Conservation (phyloP, 1,140 invertebrate species). For the Macrobrachium rosenbergii region DNA sequence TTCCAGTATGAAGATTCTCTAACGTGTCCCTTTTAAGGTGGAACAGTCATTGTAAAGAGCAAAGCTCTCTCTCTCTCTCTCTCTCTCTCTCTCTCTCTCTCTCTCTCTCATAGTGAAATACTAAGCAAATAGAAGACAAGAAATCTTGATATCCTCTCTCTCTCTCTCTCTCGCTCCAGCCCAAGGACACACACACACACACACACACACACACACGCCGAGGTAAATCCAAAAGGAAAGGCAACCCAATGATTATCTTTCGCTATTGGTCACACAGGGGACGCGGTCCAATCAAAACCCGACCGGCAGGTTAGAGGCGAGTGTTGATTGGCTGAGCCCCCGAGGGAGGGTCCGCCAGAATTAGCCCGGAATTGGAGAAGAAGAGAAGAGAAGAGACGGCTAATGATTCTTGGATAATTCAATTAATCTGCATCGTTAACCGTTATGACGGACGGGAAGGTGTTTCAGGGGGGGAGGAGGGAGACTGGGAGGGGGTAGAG, state of each 20-base stretch:
- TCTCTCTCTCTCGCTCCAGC: neutral
- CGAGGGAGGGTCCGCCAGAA: neutral
- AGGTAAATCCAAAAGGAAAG: neutral
- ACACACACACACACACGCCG: neutral
- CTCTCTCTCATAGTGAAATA: too few relatives aligned
- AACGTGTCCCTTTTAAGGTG: neutral
- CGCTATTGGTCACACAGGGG: neutral
- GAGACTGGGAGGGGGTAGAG: neutral
- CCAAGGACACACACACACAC: slow-evolving; percentile 5
- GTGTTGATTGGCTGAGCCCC: slow-evolving; percentile 10
- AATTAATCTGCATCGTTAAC: slow-evolving; percentile 34
- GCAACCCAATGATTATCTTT: slow-evolving; percentile 2
- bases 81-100: too few relatives aligned
- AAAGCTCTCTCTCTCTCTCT: neutral
- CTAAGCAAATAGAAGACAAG: too few relatives aligned
- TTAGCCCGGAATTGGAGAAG: slow-evolving; percentile 17
- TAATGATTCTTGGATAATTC: slow-evolving; percentile 38
- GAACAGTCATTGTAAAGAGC: neutral
- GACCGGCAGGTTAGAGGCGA: neutral
- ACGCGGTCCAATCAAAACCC: slow-evolving; percentile 29
- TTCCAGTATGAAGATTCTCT: too few relatives aligned
- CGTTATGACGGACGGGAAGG: neutral
- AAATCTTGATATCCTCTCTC: too few relatives aligned
- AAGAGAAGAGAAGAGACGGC: slow-evolving; percentile 13
- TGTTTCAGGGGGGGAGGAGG: neutral